Base-by-base conservation (phyloP, 64 coral and sea anemone species). In the Montipora cactus region DNA sequence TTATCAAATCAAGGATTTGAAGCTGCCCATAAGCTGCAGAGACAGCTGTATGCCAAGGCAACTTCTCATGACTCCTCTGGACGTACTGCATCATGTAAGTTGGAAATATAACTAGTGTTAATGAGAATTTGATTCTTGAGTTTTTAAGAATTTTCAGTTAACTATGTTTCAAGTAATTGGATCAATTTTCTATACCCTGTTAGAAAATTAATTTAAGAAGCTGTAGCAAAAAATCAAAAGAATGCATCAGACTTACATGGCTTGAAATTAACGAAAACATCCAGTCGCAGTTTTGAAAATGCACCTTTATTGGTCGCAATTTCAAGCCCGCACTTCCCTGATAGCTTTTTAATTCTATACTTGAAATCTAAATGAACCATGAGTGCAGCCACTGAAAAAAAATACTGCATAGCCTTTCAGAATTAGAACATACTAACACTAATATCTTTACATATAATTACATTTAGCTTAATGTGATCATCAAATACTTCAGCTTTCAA, bases 21-120 rank as follows among this genome's bases (percentile, higher is more conserved):
- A 67, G 47, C 69, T 14, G 67, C 87, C 73, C 87, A 55, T 67
- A 67, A 59, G 37, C 52, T 88, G 44, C 69, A 89, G 58, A 59
- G 87, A 16, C 87, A 78, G 25, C 15, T 89, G 51, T 89, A 89
- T 66, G 74, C 87, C 13, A 76, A 55, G 18, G 87, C 87, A 15
- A 76, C 87, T 16, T 77, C 71, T 20, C 73, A 75, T 88, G 86
- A 88, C n/a, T 50, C 47, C 16, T 49, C 13, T 88, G 67, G 48
- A 9, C 44, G 45, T 20, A 76, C 67, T 48, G 68, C 86, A 19
- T 76, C 86, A 70, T 55, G 86, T 88, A n/a, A 25, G 86, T 88
- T 28, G 46, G 50, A 50, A 48, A 82, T n/a, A 50, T 53, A 37
- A 67, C 22, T 62, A 23, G 20, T 62, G 0, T 45, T 62, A 8